Evolutionary conservation across 2,113 vertebrate genomes (phyloP).

Genomic region (Setophaga kirtlandii): DNA sequence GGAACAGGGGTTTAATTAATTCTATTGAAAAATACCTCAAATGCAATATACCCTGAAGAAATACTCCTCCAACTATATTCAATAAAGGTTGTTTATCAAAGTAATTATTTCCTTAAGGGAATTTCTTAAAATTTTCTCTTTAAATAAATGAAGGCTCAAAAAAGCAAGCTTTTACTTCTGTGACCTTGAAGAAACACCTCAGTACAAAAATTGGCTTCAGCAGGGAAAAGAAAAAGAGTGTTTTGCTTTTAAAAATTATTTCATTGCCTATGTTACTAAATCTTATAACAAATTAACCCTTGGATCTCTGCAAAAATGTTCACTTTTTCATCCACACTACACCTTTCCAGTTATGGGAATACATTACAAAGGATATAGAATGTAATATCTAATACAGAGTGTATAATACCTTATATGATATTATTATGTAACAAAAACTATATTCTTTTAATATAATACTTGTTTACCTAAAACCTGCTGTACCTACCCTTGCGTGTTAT

Average conservation of each 20-base stretch:
- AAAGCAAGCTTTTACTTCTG: conserved; percentile 9
- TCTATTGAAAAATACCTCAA: conserved; percentile 57
- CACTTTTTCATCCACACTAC: not conserved
- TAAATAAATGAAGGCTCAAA: not conserved
- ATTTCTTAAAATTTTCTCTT: conserved; percentile 33
- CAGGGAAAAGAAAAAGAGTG: not conserved
- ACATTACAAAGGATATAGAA: not conserved
- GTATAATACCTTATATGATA: rapidly evolving
- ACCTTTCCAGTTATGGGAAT: not conserved
- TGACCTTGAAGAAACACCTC: conserved; percentile 2
- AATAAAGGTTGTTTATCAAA: conserved; percentile 65
- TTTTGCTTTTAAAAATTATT: not conserved
- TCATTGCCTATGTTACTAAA: not conserved
- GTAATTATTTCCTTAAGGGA: conserved; percentile 65
- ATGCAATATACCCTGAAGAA: conserved; percentile 42
- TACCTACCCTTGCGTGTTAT: not conserved
- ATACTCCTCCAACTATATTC: conserved; percentile 40
- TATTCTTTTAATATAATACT: not conserved
- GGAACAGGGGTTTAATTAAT: conserved; percentile 63
- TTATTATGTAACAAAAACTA: not conserved
- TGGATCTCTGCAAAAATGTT: not conserved
- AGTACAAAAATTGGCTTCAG: not conserved
- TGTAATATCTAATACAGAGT: not conserved
- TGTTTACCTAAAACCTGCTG: not conserved
- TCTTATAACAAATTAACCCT: not conserved